A percentile compares a stretch with the other conserved stretches of the same genome.
These are phyloP conservation scores for Zaprionus capensis DNA, from an alignment of 1,140 invertebrate genomes.

Conservation along the genomic window DNA sequence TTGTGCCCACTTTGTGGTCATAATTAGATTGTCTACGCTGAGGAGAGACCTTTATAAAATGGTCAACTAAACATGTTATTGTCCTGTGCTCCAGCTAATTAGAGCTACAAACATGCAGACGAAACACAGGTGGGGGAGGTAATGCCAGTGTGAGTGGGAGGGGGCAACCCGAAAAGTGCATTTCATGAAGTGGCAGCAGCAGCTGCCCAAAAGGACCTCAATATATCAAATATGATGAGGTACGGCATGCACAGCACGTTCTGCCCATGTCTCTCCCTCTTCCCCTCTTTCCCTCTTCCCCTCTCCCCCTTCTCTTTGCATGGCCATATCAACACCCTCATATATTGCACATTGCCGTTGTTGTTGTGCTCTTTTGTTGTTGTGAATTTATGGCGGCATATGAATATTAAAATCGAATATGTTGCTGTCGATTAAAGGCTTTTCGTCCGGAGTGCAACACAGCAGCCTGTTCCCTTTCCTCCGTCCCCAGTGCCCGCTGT, in stretches of 20 bases:
- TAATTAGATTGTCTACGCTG: constrained; percentile 24
- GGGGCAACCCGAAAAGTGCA: constrained; percentile 34
- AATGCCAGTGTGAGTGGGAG: neutral
- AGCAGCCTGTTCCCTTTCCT: neutral
- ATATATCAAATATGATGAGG: constrained; percentile 46
- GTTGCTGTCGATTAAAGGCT: constrained; percentile 83
- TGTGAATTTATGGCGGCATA: constrained; percentile 81
- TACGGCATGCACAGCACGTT: constrained; percentile 7
- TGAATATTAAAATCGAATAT: constrained; percentile 84
- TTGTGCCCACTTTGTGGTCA: constrained; percentile 24
- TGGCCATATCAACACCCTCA: constrained; percentile 33
- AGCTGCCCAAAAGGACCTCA: constrained; percentile 42
- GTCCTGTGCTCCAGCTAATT: neutral
- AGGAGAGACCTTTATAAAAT: constrained; percentile 2
- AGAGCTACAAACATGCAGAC: neutral
- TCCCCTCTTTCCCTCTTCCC: neutral
- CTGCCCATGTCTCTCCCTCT: neutral
- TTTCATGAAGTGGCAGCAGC: constrained; percentile 54
- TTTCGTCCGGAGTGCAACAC: constrained; percentile 58
- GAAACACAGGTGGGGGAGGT: constrained; percentile 5
- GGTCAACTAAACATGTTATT: constrained; percentile 24
- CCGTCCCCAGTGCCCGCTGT: neutral
- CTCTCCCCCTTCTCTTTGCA: neutral
- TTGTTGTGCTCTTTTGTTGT: constrained; percentile 40
- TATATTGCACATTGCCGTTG: constrained; percentile 36